These are phyloP conservation scores for Hydra vulgaris DNA, from an alignment of 30 jellyfish, hydroid and myxozoan species.

Conservation along the genomic window DNA sequence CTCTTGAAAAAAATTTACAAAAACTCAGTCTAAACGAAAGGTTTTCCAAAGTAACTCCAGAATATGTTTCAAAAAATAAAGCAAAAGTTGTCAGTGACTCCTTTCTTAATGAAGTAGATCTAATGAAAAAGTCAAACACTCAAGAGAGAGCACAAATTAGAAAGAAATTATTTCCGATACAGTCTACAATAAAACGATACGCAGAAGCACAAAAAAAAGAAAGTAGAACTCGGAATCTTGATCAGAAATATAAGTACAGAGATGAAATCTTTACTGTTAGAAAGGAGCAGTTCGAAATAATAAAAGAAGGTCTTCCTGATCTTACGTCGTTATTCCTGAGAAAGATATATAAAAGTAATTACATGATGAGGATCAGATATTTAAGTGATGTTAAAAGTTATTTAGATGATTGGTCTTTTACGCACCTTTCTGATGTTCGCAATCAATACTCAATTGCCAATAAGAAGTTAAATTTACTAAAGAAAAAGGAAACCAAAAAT, in stretches of 20 bases:
- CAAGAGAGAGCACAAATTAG: background rate
- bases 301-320: background rate
- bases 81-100: background rate
- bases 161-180: background rate
- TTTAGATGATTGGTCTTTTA: background rate
- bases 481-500: background rate
- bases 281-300: background rate
- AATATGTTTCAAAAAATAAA: too few species aligned
- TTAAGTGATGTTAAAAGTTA: background rate
- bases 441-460: background rate
- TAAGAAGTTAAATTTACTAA: background rate
- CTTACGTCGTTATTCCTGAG: background rate
- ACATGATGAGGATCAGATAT: too few species aligned
- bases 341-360: background rate
- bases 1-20: background rate
- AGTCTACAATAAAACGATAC: background rate
- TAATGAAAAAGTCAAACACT: background rate
- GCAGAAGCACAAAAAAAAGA: background rate
- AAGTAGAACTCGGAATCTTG: background rate
- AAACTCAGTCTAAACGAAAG: background rate
- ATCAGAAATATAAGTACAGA: background rate
- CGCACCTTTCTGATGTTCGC: background rate
- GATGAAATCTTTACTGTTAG: background rate
- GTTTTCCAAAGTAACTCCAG: background rate
- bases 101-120: background rate